Percentiles rank a stretch among this genome's conserved stretches.
Conservation (phyloP, 2,888 invertebrate genomes). For the Tholera decimalis region DNA sequence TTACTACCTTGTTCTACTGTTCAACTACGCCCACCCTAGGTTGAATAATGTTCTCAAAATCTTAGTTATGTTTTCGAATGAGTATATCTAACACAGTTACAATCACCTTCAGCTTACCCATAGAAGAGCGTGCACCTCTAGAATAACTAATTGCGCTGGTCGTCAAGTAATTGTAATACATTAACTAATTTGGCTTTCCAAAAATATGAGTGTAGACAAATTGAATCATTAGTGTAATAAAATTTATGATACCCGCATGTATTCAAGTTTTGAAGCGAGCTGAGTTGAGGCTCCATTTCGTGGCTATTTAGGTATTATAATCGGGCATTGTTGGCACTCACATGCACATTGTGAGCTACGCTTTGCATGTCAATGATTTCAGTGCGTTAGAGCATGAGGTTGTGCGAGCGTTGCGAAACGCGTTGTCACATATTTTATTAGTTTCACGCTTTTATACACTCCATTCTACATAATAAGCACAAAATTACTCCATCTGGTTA, state of each 20-base stretch:
- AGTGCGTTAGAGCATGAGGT: constrained; percentile 55
- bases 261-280: constrained; percentile 49
- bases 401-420: constrained; percentile 51
- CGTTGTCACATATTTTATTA: constrained; percentile 51
- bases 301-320: constrained; percentile 57
- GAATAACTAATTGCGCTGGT: constrained; percentile 15
- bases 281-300: constrained; percentile 48
- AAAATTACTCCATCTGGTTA: neutral
- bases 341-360: constrained; percentile 51
- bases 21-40: neutral
- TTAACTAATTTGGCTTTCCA: constrained; percentile 35
- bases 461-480: constrained; percentile 6
- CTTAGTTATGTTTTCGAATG: constrained; percentile 2
- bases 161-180: constrained; percentile 29
- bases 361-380: constrained; percentile 69
- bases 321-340: constrained; percentile 61
- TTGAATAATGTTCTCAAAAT: constrained; percentile 4
- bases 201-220: constrained; percentile 35
- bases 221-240: constrained; percentile 45
- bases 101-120: constrained; percentile 31
- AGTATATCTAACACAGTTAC: constrained; percentile 3
- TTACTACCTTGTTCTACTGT: constrained; percentile 4
- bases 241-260: constrained; percentile 25
- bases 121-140: constrained; percentile 29
- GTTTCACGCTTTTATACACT: constrained; percentile 14